Evolutionary conservation across 2,888 invertebrate genomes (phyloP), one percentile per base, ranked within the genome.

Genomic region (Oxycera nigricornis): DNA sequence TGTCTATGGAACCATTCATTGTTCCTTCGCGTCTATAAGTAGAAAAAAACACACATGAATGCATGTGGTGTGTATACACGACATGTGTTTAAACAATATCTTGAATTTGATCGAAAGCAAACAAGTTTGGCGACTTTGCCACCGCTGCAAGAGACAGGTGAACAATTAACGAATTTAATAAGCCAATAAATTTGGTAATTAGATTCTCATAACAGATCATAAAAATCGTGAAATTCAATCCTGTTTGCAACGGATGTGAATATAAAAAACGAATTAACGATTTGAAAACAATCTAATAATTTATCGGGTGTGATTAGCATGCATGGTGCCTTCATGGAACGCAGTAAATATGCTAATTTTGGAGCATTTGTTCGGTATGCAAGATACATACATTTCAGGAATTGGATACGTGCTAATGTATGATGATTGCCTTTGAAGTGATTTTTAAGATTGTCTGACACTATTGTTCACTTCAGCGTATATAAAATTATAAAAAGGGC

Each of bases 201-300:
- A 52, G 70, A 52, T 52, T 70, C n/a, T n/a, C 52, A 55, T 70
- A 70, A 70, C 52, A 52, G 35, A 2, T 31, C 70, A 55, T 70
- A 31, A 55, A 70, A 68, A 20, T 17, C 4, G 17, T 52, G 30
- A 28, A 55, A 55, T 76, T 70, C 72, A 73, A 74, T 78, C 76
- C 75, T 75, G 74, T 73, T 76, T 62, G 76, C 73, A 76, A 76
- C n/a, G 76, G 76, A 76, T 76, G 76, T 75, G 75, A 77, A 76
- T 77, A 76, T 75, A 76, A 76, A 78, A 77, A 75, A 77, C 75
- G 17, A 46, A 46, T 46, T 6, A 55, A 2, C 6, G 77, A 75
- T 77, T 76, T 77, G 76, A 75, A 78, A 74, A 74, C 72, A 74
- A 76, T 76, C 52, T 30, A 55, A 14, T 26, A 70, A 70, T 70